Evolutionary conservation across 2,797 vertebrate genomes (phyloP), one percentile per base, ranked within the genome.

Genomic region (Pangasius sanitwongsei): DNA sequence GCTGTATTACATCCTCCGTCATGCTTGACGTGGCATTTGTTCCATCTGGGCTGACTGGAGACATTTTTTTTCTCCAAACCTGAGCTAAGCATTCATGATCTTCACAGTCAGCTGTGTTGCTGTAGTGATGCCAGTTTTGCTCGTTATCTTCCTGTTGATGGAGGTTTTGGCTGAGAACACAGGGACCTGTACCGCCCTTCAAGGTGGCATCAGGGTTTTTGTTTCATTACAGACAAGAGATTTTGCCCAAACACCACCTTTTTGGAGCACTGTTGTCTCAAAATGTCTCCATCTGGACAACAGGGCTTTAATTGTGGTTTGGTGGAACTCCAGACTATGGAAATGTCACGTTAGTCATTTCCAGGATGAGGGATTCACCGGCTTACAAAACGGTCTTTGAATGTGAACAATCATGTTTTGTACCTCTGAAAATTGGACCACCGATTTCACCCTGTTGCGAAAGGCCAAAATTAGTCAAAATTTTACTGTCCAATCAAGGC

Each of bases 281-380:
- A 86, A 78, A 83, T 53, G 63, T 82, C 77, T 86, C 84, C 37
- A 48, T 89, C 67, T 77, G 57, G 85, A 75, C 88, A 83, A 48
- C 69, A 53, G 31, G 48, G 88, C 67, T 63, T 86, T 82, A 61
- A 74, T 81, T 86, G 75, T 81, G 50, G 83, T 74, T 85, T 86
- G 88, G 75, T 81, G 31, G 20, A 67, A 41, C 44, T 82, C 85
- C 84, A 86, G 77, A 34, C 65, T 63, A 34, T 86, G 84, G 84
- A 65, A 78, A 87, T 87, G 86, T 28, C 84, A 57, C 13, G 34
- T 86, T 74, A 86, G 50, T 86, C 69, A 86, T 86, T 86, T 86
- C 53, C 85, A 86, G 37, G n/a, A n/a, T 75, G 70, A 78, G 74
- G 20, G 86, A 61, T 77, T 65, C 63, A 65, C 86, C n/a, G n/a